Evolutionary conservation across 2,113 vertebrate species (phyloP).

Genomic region (Brachyhypopomus gauderio): DNA sequence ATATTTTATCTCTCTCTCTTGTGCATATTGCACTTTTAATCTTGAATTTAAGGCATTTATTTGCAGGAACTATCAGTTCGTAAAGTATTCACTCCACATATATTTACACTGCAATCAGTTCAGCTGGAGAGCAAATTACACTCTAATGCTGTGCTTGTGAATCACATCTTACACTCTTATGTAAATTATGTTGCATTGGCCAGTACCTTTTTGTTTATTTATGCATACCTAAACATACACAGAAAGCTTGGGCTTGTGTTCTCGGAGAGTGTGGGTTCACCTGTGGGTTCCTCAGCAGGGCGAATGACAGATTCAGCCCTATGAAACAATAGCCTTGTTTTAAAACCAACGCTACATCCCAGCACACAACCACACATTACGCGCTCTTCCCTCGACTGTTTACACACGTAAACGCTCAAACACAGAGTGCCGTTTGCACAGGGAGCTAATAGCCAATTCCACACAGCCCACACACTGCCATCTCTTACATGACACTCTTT

Average conservation of each 20-base stretch:
- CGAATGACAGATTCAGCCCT: slow-evolving; percentile 53
- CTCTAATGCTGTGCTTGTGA: slow-evolving; percentile 13
- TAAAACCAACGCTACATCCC: slow-evolving; percentile 55
- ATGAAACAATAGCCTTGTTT: slow-evolving; percentile 48
- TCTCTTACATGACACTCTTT: slow-evolving; percentile 5
- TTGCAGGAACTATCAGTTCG: slow-evolving; percentile 30
- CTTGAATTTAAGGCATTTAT: slow-evolving; percentile 17
- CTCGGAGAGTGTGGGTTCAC: not conserved
- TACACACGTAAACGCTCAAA: slow-evolving; percentile 7
- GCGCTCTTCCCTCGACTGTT: not conserved
- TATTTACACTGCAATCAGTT: slow-evolving; percentile 45
- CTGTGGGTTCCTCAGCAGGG: slow-evolving; percentile 46
- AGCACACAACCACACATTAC: slow-evolving; percentile 41
- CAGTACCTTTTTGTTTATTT: slow-evolving; percentile 24
- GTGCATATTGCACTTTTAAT: slow-evolving; percentile 5
- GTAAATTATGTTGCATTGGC: slow-evolving; percentile 9
- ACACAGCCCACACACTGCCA: not conserved
- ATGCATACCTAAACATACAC: slow-evolving; percentile 6
- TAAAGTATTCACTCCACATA: slow-evolving; percentile 34
- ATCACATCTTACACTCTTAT: slow-evolving; percentile 29
- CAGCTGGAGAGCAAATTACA: slow-evolving; percentile 30
- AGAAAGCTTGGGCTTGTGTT: not conserved
- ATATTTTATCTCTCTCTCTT: not conserved
- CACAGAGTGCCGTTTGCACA: not conserved
- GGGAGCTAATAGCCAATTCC: not conserved